A percentile compares a stretch with the other conserved stretches of the same genome.
phyloP scores from a whole-genome alignment of 2,797 vertebrate species.

The Ciconia nigra region DNA sequence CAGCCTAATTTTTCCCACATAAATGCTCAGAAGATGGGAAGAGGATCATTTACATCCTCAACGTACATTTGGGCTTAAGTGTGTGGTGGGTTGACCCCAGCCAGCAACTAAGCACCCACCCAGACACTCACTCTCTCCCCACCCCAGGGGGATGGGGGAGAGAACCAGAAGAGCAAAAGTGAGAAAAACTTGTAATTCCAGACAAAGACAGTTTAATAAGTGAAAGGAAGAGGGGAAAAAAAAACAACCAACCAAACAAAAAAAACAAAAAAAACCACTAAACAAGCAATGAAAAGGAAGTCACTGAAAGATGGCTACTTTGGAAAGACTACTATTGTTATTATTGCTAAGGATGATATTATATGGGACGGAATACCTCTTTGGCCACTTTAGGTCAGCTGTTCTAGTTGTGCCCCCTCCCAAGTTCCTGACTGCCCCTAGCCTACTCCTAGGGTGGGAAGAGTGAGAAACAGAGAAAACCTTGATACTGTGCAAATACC shows the following conservation, averaged over 20 bases:
- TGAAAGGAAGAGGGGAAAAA: neutral
- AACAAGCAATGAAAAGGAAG: neutral
- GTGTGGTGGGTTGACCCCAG: neutral
- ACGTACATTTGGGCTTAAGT: neutral
- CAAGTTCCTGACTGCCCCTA: too few relatives aligned
- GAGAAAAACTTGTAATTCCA: neutral
- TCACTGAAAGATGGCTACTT: neutral
- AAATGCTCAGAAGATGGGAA: neutral
- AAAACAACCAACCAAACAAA: too few relatives aligned
- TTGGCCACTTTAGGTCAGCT: neutral
- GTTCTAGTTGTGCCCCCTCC: neutral
- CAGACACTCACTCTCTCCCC: neutral
- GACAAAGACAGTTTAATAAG: neutral
- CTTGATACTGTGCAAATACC: neutral
- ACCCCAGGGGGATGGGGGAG: rapidly evolving
- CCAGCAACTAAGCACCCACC: neutral
- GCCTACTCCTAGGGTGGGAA: neutral
- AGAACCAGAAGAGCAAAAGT: neutral
- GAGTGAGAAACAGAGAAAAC: neutral
- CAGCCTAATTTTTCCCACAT: neutral
- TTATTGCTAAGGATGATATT: neutral
- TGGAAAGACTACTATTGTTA: neutral
- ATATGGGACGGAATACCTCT: neutral
- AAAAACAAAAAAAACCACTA: neutral
- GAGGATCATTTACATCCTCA: neutral